Evolutionary conservation across 2,888 invertebrate genomes (phyloP).

Genomic region (Pseudeuparius sepicola): DNA sequence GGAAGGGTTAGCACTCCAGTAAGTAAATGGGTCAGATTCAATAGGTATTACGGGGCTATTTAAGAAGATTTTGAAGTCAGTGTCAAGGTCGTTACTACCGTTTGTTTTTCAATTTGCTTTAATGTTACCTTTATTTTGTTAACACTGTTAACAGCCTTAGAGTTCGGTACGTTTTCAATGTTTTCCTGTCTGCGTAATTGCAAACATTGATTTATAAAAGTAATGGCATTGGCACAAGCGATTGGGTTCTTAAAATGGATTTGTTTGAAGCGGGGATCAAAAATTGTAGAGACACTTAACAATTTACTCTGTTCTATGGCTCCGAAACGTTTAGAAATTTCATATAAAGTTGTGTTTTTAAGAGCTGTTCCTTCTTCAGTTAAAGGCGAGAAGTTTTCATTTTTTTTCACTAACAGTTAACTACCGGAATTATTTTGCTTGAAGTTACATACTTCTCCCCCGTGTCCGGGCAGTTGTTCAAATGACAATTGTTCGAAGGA

Average conservation of each 20-base stretch:
- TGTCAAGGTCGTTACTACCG: neutral
- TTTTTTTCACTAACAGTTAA: constrained; percentile 24
- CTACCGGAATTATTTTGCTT: constrained; percentile 29
- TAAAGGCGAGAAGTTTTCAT: constrained; percentile 15
- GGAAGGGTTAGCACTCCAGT: no score
- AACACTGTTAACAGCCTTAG: neutral
- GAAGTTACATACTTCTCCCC: no score
- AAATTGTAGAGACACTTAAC: constrained; percentile 11
- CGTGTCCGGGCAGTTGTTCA: no score
- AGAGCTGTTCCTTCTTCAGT: constrained; percentile 16
- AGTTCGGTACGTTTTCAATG: constrained; percentile 2
- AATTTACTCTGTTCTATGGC: constrained; percentile 13
- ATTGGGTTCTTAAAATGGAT: constrained; percentile 15
- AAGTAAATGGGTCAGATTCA: no score
- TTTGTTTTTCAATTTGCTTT: no score
- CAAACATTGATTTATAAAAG: constrained; percentile 4
- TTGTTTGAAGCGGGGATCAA: constrained; percentile 26
- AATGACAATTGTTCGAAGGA: no score
- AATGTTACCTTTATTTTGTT: no score
- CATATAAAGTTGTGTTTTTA: constrained; percentile 8
- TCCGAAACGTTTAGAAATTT: constrained; percentile 14
- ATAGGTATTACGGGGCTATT: constrained; percentile 8
- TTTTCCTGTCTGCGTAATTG: constrained; percentile 4
- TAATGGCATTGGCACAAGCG: constrained; percentile 10
- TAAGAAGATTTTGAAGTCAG: constrained; percentile 10